Conservation (phyloP, 2,797 vertebrate genomes). For the Mus spretus region DNA sequence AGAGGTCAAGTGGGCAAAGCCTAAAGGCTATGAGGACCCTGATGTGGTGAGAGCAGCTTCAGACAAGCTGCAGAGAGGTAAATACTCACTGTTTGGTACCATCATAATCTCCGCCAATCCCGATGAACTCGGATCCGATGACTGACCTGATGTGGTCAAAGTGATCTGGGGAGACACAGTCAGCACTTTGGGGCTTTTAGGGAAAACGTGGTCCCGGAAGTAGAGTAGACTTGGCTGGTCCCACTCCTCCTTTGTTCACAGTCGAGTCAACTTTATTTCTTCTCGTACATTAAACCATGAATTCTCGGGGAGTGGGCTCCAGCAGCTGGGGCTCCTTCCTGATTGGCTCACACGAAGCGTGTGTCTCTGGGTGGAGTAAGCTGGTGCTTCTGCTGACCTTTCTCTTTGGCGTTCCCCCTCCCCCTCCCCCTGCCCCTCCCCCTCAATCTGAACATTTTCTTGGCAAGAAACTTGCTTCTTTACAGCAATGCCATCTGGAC, state of each 20-base stretch:
- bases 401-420: no score
- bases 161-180: slow-evolving; percentile 91
- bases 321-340: background rate
- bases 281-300: background rate
- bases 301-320: background rate
- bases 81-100: slow-evolving; percentile 91
- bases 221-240: background rate
- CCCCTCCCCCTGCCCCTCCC: no score
- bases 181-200: background rate
- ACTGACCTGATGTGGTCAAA: slow-evolving; percentile 94
- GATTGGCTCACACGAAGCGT: background rate
- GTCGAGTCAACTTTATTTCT: no score
- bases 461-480: background rate
- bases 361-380: background rate
- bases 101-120: slow-evolving; percentile 95
- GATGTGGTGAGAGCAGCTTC: background rate
- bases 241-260: background rate
- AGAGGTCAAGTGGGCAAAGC: background rate
- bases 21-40: background rate
- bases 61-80: slow-evolving; percentile 5
- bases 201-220: background rate
- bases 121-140: slow-evolving; percentile 92
- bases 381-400: background rate
- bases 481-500: background rate
- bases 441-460: background rate